Evolutionary conservation across 2,113 vertebrate genomes (phyloP).

Genomic region (Triplophysa tibetana): DNA sequence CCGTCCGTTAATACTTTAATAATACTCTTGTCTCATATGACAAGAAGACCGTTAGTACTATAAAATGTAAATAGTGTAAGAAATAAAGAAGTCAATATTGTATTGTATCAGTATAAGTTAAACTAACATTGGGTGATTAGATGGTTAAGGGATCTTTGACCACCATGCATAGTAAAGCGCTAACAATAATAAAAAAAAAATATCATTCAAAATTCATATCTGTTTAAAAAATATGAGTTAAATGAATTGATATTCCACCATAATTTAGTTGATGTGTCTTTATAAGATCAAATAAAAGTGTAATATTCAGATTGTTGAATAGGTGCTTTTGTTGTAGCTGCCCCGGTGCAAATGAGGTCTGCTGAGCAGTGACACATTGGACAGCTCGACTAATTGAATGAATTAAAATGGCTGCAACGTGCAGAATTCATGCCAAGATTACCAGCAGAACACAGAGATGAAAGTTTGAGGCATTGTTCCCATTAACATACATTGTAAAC

Average conservation of each 20-base stretch:
- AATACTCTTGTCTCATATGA: too few species aligned
- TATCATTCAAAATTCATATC: background rate
- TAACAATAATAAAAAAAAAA: too few species aligned
- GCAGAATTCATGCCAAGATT: constrained; percentile 7
- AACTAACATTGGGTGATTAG: background rate
- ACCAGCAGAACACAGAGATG: background rate
- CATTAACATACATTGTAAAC: background rate
- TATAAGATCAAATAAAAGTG: background rate
- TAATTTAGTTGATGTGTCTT: background rate
- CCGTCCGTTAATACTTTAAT: too few species aligned
- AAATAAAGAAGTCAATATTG: too few species aligned
- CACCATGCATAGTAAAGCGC: too few species aligned
- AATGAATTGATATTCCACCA: background rate
- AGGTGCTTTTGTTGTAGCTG: constrained; percentile 8
- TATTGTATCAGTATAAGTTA: background rate
- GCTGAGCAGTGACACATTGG: constrained; percentile 38
- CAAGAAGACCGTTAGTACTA: too few species aligned
- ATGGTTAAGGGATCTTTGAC: too few species aligned
- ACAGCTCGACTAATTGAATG: constrained; percentile 48
- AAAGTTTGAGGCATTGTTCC: background rate
- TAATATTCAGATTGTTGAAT: background rate
- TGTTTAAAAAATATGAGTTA: background rate
- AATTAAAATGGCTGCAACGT: constrained; percentile 46
- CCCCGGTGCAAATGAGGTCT: constrained; percentile 42
- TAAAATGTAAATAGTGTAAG: too few species aligned